Evolutionary conservation across 2,797 vertebrate genomes (phyloP), one percentile per base, ranked within the genome.

Genomic region (Gymnoscopelus microlampas): DNA sequence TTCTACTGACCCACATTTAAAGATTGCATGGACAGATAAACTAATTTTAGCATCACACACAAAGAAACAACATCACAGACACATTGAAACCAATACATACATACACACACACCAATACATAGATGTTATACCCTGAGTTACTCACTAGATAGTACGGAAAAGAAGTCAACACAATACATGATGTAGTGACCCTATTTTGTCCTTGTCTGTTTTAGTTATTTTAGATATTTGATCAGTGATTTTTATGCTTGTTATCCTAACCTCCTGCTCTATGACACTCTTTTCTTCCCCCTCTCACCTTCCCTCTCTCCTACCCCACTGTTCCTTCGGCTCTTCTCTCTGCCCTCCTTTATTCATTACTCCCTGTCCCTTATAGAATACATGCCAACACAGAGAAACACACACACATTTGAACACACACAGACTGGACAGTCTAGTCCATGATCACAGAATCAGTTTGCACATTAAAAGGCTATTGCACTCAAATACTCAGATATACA

Each of bases 151-250:
- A 92, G 91, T 88, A 83, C 82, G 88, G 74, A 75, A 82, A 81
- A 82, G 85, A 79, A 82, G 71, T 88, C 82, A 84, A 89, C 83
- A 84, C 88, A 84, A 86, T 81, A 89, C 86, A 86, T 88, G 67
- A 85, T 85, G 82, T 89, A 84, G 85, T 92, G 80, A 92, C 91
- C 91, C 89, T 85, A 76, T 90, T 86, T 91, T 83, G 74, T 91
- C 90, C 90, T 89, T 56, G 87, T 92, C 88, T 90, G 87, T 91
- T 92, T 90, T 92, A 88, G 88, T 89, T 92, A 53, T 77, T 77
- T 84, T 91, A 92, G 91, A 74, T 90, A 88, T 87, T 91, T 92
- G 85, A 91, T 93, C 87, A 85, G 87, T 89, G 78, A 88, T 87
- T 91, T 90, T 84, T 84, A 88, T 88, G 85, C 89, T 91, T 91